A percentile compares a stretch with the other conserved stretches of the same genome.
phyloP scores from a whole-genome alignment of 1,140 invertebrate species.

The Drosophila sucinea region DNA sequence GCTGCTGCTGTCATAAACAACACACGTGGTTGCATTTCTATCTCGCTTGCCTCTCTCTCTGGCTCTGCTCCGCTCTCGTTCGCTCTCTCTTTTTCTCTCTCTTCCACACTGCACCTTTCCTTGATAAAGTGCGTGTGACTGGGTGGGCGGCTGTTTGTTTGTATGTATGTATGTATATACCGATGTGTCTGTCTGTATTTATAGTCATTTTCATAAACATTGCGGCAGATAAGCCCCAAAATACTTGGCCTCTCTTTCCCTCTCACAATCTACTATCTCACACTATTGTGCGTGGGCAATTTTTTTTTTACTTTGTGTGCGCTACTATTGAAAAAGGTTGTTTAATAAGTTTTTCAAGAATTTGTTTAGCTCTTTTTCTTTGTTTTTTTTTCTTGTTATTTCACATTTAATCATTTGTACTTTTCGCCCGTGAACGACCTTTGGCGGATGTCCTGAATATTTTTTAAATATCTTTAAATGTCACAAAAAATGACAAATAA shows the following conservation, averaged over 20 bases:
- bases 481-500: neutral
- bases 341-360: slow-evolving; percentile 51
- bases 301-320: slow-evolving; percentile 25
- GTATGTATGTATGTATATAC: slow-evolving; percentile 29
- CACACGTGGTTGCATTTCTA: slow-evolving; percentile 76
- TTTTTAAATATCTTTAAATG: slow-evolving; percentile 11
- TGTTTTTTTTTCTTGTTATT: slow-evolving; percentile 22
- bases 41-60: slow-evolving; percentile 30
- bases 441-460: slow-evolving; percentile 48
- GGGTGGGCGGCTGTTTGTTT: slow-evolving; percentile 66
- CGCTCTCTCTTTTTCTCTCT: slow-evolving; percentile 3
- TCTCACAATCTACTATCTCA: neutral
- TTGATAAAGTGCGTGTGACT: slow-evolving; percentile 58
- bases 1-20: slow-evolving; percentile 68
- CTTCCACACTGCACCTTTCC: slow-evolving; percentile 36
- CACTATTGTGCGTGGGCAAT: slow-evolving; percentile 30
- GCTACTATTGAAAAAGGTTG: slow-evolving; percentile 50
- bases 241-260: slow-evolving; percentile 18
- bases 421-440: slow-evolving; percentile 45
- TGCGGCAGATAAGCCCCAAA: slow-evolving; percentile 66
- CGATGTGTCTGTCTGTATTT: slow-evolving; percentile 62
- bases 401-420: slow-evolving; percentile 2
- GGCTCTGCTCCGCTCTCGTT: slow-evolving; percentile 23
- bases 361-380: slow-evolving; percentile 42
- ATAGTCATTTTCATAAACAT: slow-evolving; percentile 77